Evolutionary conservation across 2,113 vertebrate genomes (phyloP).

Genomic region (Empidonax alnorum): DNA sequence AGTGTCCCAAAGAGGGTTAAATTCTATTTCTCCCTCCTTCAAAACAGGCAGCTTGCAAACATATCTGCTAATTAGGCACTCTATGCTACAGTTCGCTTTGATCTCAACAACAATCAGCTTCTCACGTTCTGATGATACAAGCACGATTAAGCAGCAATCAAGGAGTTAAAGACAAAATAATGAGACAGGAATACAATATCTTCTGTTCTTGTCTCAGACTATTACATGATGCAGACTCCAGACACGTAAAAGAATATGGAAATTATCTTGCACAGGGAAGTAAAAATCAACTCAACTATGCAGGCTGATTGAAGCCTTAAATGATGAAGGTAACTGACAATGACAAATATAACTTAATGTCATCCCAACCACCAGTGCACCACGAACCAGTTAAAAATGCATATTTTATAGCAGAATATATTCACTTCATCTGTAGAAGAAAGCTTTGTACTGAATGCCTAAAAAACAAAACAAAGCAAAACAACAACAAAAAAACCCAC

Average conservation of each 20-base stretch:
- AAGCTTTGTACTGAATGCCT: not conserved
- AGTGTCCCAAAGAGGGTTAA: not conserved
- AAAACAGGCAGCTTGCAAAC: conserved; percentile 22
- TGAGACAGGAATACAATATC: conserved; percentile 4
- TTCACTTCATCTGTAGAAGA: conserved; percentile 6
- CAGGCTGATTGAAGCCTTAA: conserved; percentile 58
- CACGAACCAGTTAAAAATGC: conserved; percentile 50
- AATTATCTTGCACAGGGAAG: conserved; percentile 52
- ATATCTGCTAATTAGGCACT: conserved; percentile 1
- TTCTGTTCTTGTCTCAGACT: conserved; percentile 16
- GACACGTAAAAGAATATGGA: conserved; percentile 52
- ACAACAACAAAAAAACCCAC: not conserved
- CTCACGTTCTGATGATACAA: not conserved
- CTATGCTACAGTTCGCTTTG: conserved; percentile 9
- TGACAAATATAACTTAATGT: conserved; percentile 39
- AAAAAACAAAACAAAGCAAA: not conserved
- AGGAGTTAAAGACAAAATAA: conserved; percentile 52
- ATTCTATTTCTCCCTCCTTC: not conserved
- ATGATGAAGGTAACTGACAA: conserved; percentile 52
- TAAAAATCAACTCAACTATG: conserved; percentile 47
- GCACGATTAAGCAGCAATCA: not conserved
- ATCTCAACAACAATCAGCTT: conserved; percentile 45
- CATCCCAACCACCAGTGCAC: conserved; percentile 1
- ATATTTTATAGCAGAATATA: conserved; percentile 9
- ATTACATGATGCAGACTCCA: not conserved